These are phyloP conservation scores for Acronicta aceris DNA, from an alignment of 2,888 invertebrate species.

Conservation along the genomic window DNA sequence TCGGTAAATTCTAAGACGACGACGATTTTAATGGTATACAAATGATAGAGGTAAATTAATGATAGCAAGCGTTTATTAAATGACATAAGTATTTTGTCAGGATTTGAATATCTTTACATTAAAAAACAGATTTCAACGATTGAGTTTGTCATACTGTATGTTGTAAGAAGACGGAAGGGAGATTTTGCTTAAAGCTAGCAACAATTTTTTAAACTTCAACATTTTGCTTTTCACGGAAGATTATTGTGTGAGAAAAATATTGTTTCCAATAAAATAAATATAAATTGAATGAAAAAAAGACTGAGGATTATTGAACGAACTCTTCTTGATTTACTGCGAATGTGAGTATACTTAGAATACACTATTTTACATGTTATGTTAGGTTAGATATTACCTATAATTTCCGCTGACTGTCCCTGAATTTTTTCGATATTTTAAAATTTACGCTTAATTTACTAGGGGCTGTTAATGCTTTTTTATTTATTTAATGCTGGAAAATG, in stretches of 20 bases:
- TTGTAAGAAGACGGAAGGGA: background rate
- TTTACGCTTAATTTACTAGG: constrained; percentile 80
- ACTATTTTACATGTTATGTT: constrained; percentile 69
- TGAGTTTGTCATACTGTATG: no score
- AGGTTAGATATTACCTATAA: constrained; percentile 85
- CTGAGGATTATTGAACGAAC: constrained; percentile 43
- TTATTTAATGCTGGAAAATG: constrained; percentile 66
- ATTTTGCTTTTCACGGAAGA: constrained; percentile 52
- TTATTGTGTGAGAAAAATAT: constrained; percentile 49
- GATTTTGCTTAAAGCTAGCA: constrained; percentile 34
- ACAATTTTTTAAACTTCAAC: constrained; percentile 54
- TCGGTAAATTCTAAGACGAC: background rate
- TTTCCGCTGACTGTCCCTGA: constrained; percentile 82
- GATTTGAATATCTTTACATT: no score
- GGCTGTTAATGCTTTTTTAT: constrained; percentile 83
- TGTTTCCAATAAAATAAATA: constrained; percentile 34
- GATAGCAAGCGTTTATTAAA: no score
- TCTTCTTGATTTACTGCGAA: constrained; percentile 58
- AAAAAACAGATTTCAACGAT: no score
- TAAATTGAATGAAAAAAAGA: constrained; percentile 47
- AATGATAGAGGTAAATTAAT: no score
- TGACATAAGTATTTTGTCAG: no score
- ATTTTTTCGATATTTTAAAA: constrained; percentile 73
- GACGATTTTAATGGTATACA: no score
- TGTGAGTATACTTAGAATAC: constrained; percentile 74